These are phyloP conservation scores for Pogonus chalceus DNA, from an alignment of 1,140 invertebrate genomes.

Conservation along the genomic window DNA sequence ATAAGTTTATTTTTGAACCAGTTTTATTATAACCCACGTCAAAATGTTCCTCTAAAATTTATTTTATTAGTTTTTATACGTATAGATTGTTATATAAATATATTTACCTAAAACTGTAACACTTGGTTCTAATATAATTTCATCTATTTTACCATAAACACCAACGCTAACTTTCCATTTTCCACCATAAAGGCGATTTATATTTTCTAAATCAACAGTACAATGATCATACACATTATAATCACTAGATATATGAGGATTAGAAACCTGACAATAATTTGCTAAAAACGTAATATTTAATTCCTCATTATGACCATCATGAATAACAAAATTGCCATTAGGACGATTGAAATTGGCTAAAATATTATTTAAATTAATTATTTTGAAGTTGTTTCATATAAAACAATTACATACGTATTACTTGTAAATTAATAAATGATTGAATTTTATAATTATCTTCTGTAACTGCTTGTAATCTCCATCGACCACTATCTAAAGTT, in stretches of 20 bases:
- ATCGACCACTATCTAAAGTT: conserved; percentile 2
- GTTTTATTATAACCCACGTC: background rate
- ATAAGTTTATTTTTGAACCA: background rate
- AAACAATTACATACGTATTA: conserved; percentile 3
- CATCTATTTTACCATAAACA: background rate
- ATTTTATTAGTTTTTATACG: background rate
- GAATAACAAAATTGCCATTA: background rate
- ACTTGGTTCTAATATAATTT: background rate
- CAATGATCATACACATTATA: background rate
- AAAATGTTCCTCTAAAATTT: conserved; percentile 1
- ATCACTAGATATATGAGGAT: background rate
- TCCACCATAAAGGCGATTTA: background rate
- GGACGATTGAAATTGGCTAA: background rate
- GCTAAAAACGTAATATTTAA: background rate
- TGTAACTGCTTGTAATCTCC: conserved; percentile 8
- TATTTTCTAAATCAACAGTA: background rate
- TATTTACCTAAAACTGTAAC: background rate
- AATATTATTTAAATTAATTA: background rate
- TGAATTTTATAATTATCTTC: background rate
- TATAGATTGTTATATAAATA: background rate
- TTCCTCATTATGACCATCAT: background rate
- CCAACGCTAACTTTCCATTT: background rate
- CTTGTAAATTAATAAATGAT: background rate
- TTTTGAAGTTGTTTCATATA: background rate
- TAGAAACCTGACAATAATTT: background rate